Base-by-base conservation (phyloP, 2,113 vertebrate species). In the Ranitomeya variabilis region DNA sequence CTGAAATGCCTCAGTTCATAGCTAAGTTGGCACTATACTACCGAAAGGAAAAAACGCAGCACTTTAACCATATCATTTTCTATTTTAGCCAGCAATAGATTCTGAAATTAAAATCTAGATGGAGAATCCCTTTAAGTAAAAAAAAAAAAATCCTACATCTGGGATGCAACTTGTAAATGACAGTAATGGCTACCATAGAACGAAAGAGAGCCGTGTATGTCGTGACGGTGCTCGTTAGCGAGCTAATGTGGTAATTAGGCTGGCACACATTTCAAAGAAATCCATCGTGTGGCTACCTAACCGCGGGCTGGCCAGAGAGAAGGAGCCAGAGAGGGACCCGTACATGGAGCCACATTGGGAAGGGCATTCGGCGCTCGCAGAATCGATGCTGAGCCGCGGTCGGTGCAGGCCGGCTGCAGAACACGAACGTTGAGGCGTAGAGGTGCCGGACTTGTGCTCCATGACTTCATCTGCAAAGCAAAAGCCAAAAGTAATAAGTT, bases 251-350 rank as follows among this genome's bases (percentile, higher is more conserved):
- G 97, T 98, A 92, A 99, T 99, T 86, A 99, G 95, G 93, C 98
- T 99, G 94, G 98, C 97, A 4, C 98, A 99, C 98, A 99, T 99
- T 93, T 99, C 98, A 1, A 99, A 99, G 95, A 99, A 99, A 94
- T 99, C 98, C 98, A 99, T 99, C 90, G 98, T 99, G 93, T 99
- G 97, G 90, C 98, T 99, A 18, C 98, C 98, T 91, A 97, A 95
- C 23, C 98, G 97, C 0, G 97, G 93, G 0, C 93, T 89, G 45
- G 96, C 94, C 0, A 95, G 90, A 31, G 94, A 92, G 8, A 93
- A 90, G 92, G 95, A 97, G 87, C 97, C 95, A 0, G 94, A 95
- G 54, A 98, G 92, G 71, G 97, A 98, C 52, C 97, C 96, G 0
- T 95, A 96, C 79, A 99, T 94, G 7, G 97, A 97, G 74, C 97